A percentile compares a stretch with the other conserved stretches of the same genome.
These are phyloP conservation scores for Campylomormyrus numenius DNA, from an alignment of 2,113 vertebrate species.

Conservation along the genomic window DNA sequence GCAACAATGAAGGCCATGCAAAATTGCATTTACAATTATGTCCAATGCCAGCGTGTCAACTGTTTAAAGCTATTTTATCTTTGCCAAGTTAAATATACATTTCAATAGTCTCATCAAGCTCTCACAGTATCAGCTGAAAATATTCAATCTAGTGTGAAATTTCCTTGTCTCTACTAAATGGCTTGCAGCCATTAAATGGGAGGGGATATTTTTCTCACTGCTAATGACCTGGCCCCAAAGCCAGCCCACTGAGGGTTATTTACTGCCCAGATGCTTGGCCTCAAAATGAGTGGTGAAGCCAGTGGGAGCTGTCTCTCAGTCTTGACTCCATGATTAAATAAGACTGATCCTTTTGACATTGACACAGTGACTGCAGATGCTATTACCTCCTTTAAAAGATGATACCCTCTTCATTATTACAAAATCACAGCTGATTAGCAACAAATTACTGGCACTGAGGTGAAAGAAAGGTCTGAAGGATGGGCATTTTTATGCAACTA, in stretches of 20 bases:
- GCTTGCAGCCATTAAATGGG: slow-evolving; percentile 93
- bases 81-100: slow-evolving; percentile 79
- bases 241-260: slow-evolving; percentile 99
- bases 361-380: slow-evolving; percentile 99
- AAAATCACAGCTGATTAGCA: slow-evolving; percentile 98
- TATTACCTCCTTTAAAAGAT: slow-evolving; percentile 91
- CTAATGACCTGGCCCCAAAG: slow-evolving; percentile 99
- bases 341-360: slow-evolving; percentile 98
- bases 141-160: slow-evolving; percentile 99
- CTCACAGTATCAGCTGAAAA: slow-evolving; percentile 94
- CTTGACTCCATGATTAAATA: slow-evolving; percentile 88
- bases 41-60: slow-evolving; percentile 49
- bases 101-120: slow-evolving; percentile 77
- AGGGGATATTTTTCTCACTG: slow-evolving; percentile 98
- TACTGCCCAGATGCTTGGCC: slow-evolving; percentile 99
- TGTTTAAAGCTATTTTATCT: slow-evolving; percentile 81
- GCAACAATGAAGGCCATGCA: background rate
- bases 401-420: slow-evolving; percentile 84
- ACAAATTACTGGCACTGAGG: slow-evolving; percentile 86
- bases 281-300: slow-evolving; percentile 99
- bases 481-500: background rate
- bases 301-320: slow-evolving; percentile 88
- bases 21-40: slow-evolving; percentile 5
- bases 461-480: background rate
- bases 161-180: slow-evolving; percentile 98